A percentile compares a stretch with the other conserved stretches of the same genome.
These are phyloP conservation scores for Gambelia wislizenii DNA, from an alignment of 2,797 vertebrate genomes.

Conservation along the genomic window DNA sequence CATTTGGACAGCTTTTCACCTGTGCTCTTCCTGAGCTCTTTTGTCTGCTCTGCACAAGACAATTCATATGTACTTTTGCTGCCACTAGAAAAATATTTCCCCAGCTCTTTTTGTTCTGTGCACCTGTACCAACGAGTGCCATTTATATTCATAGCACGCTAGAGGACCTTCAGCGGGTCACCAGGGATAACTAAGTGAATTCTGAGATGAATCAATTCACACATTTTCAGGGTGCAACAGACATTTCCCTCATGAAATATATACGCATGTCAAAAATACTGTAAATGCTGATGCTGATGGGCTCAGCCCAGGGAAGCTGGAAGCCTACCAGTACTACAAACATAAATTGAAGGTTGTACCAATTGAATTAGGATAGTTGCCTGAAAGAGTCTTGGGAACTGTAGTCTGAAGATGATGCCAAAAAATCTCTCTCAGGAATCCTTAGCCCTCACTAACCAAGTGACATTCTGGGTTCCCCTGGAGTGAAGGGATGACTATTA, in stretches of 20 bases:
- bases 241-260: background rate
- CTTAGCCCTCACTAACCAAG: background rate
- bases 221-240: conserved; percentile 41
- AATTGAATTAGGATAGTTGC: background rate
- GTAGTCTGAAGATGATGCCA: background rate
- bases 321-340: background rate
- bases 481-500: conserved; percentile 8
- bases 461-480: background rate
- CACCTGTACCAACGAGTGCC: conserved; percentile 56
- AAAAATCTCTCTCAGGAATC: background rate
- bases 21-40: conserved; percentile 6
- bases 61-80: conserved; percentile 47
- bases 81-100: conserved; percentile 53
- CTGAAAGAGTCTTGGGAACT: background rate
- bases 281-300: background rate
- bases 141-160: conserved; percentile 43
- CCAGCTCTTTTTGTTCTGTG: conserved; percentile 55
- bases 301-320: background rate
- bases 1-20: conserved; percentile 4
- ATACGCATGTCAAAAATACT: background rate
- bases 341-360: background rate
- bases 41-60: conserved; percentile 27
- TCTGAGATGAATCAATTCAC: conserved; percentile 45
- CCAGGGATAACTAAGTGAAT: conserved; percentile 57
- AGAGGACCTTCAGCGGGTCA: conserved; percentile 59